Evolutionary conservation across 2,888 invertebrate genomes (phyloP).

Genomic region (Plagodis pulveraria): DNA sequence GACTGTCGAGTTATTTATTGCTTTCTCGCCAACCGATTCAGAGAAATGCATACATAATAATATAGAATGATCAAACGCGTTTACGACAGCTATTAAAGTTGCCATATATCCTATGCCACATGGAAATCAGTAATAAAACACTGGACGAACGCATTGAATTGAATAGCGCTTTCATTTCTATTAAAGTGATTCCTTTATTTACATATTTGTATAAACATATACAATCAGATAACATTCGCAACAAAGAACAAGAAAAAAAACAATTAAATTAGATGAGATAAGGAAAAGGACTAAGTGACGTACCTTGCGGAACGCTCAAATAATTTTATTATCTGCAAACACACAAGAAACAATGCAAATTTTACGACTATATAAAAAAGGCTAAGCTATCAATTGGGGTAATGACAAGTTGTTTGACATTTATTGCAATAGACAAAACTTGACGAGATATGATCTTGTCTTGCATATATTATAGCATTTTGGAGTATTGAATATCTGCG

Average conservation of each 20-base stretch:
- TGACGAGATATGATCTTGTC: constrained; percentile 21
- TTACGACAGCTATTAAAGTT: constrained; percentile 63
- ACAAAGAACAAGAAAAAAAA: not conserved
- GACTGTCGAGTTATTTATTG: constrained; percentile 61
- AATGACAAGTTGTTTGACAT: constrained; percentile 25
- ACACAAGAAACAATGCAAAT: too few species aligned
- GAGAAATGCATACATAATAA: constrained; percentile 46
- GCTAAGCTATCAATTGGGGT: constrained; percentile 6
- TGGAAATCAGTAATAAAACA: constrained; percentile 38
- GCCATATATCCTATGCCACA: constrained; percentile 48
- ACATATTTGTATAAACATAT: not conserved
- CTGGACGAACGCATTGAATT: constrained; percentile 11
- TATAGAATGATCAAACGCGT: constrained; percentile 59
- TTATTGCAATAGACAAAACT: constrained; percentile 23
- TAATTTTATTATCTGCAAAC: too few species aligned
- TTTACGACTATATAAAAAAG: too few species aligned
- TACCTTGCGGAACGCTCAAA: not conserved
- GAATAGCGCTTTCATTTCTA: constrained; percentile 13
- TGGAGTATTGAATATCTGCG: constrained; percentile 15
- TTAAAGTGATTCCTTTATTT: not conserved
- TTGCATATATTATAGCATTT: constrained; percentile 14
- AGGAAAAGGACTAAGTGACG: not conserved
- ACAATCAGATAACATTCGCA: not conserved
- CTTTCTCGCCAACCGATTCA: constrained; percentile 51
- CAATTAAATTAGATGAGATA: not conserved